Conservation (phyloP, 1,140 invertebrate genomes). For the Anoplolepis gracilipes region DNA sequence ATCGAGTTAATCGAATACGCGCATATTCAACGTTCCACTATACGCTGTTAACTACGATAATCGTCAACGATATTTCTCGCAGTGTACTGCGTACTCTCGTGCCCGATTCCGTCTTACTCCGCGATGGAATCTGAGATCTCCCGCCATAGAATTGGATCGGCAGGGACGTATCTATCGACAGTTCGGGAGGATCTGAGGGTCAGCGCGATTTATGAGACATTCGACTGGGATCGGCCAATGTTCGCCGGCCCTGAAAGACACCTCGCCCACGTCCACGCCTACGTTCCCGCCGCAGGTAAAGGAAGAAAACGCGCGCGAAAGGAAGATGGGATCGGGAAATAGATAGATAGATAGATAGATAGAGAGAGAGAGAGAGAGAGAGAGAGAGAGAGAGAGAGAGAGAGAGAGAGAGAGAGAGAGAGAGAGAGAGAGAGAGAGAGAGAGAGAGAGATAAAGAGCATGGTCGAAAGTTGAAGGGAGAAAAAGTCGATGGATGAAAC, state of each 20-base stretch:
- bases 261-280: constrained; percentile 77
- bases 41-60: constrained; percentile 7
- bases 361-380: constrained; percentile 14
- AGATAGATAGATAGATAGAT: background rate
- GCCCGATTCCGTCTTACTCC: constrained; percentile 13
- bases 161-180: constrained; percentile 62
- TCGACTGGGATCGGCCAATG: constrained; percentile 70
- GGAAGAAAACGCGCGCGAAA: constrained; percentile 36
- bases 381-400: background rate
- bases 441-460: constrained; percentile 2
- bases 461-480: constrained; percentile 34
- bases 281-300: constrained; percentile 61
- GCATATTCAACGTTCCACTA: background rate
- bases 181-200: constrained; percentile 21
- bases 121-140: constrained; percentile 41
- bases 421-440: constrained; percentile 16
- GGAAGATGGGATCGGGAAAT: constrained; percentile 31
- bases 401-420: background rate
- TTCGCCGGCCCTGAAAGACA: constrained; percentile 74
- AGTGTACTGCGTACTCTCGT: constrained; percentile 3
- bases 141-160: constrained; percentile 60
- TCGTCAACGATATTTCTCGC: constrained; percentile 35
- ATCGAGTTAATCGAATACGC: constrained; percentile 6
- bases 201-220: constrained; percentile 68
- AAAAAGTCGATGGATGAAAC: constrained; percentile 19